Evolutionary conservation across 2,113 vertebrate species (phyloP).

Genomic region (Macaca nemestrina): DNA sequence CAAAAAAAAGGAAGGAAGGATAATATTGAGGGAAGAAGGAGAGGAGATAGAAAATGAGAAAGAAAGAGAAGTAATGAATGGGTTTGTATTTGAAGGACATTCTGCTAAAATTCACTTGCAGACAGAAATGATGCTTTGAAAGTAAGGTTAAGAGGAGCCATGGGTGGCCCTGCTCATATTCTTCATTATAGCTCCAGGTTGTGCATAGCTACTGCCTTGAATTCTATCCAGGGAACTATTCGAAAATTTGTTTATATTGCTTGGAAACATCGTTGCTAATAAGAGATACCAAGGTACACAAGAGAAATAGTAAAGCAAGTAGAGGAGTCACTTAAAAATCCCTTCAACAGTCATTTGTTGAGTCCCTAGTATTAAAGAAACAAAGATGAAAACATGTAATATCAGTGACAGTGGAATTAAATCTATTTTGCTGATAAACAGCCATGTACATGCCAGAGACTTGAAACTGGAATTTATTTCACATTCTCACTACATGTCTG

Average conservation of each 20-base stretch:
- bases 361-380: background rate
- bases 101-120: background rate
- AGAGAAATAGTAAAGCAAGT: background rate
- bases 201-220: background rate
- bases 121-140: background rate
- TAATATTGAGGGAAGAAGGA: background rate
- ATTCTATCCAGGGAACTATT: background rate
- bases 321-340: background rate
- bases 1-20: background rate
- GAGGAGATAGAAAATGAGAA: background rate
- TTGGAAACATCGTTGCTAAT: background rate
- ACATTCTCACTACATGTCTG: background rate
- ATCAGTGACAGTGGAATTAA: background rate
- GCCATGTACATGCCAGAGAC: background rate
- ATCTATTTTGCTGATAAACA: background rate
- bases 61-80: background rate
- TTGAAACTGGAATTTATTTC: background rate
- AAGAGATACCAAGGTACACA: background rate
- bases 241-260: background rate
- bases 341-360: background rate
- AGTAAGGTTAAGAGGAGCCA: background rate
- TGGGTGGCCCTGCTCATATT: background rate
- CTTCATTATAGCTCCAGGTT: background rate
- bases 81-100: background rate
- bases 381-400: background rate